Base-by-base conservation (phyloP, 2,797 vertebrate genomes). In the Eulemur coronatus region DNA sequence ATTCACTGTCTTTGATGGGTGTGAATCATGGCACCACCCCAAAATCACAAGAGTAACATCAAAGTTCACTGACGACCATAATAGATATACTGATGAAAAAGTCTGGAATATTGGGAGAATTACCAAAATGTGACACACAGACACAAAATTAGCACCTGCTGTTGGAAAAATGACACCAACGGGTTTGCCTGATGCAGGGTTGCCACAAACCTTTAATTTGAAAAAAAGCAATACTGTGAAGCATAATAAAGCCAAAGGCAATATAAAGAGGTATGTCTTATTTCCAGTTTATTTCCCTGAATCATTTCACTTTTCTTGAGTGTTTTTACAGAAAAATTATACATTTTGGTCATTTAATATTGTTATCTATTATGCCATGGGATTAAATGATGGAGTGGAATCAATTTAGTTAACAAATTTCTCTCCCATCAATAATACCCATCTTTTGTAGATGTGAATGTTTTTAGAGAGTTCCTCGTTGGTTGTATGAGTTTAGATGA, bases 291-390 rank as follows among this genome's bases (percentile, higher is more conserved):
- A 67, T 75, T 88, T 94, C 28, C 35, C 28, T 73, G 7, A 61
- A 88, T 88, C 30, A 82, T 84, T 93, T 28, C 17, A 33, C 84
- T 79, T 96, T 96, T 61, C 35, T 89, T 30, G 4, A 82, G 12
- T 38, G 26, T 55, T 88, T 97, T 87, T 80, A 85, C 12, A 93
- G 12, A 57, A 86, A 92, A 90, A 85, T 28, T 11, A 43, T 65
- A 26, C 38, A 46, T 63, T 97, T 95, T 33, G n/a, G 41, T 48
- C 13, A 89, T 38, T 91, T 96, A 73, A 48, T 59, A 4, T 43
- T 92, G 5, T n/a, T 38, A 57, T 85, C 30, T 88, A 8, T 82
- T 92, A 80, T 59, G 63, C 9, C 3, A 48, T 33, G 17, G 35
- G 15, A 26, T 93, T 75, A 73, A 95, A 93, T 61, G 7, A 79